phyloP scores from a whole-genome alignment of 1,140 invertebrate genomes.

The Anadara kagoshimensis region DNA sequence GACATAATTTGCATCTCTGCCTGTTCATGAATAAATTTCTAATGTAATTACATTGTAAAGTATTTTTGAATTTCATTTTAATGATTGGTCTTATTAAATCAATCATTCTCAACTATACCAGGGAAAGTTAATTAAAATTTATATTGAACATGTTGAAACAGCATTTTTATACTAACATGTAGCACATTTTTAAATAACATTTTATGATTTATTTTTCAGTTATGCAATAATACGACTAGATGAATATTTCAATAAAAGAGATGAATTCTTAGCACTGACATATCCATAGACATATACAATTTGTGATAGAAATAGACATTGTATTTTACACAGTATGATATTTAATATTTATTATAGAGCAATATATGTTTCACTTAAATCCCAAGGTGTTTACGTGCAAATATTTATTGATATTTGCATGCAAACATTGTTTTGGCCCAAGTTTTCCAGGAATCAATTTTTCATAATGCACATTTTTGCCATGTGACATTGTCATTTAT shows the following conservation, averaged over 20 bases:
- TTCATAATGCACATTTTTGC: too few species aligned
- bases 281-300: neutral
- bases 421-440: neutral
- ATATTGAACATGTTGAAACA: too few species aligned
- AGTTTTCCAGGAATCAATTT: too few species aligned
- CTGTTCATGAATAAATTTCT: neutral
- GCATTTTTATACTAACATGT: too few species aligned
- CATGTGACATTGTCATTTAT: too few species aligned
- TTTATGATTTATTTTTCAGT: slow-evolving; percentile 46
- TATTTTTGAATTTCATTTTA: neutral
- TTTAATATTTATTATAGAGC: neutral
- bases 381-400: too few species aligned
- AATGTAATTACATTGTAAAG: neutral
- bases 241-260: slow-evolving; percentile 67
- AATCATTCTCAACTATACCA: neutral
- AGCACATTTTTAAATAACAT: too few species aligned
- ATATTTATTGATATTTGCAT: neutral
- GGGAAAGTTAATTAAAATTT: too few species aligned
- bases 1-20: neutral
- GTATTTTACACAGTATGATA: neutral
- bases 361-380: neutral
- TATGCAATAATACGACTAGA: slow-evolving; percentile 60
- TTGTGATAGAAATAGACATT: neutral
- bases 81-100: neutral
- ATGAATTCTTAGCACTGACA: slow-evolving; percentile 53